Evolutionary conservation across 2,888 invertebrate genomes (phyloP), one percentile per base, ranked within the genome.

Genomic region (Hypena proboscidalis): DNA sequence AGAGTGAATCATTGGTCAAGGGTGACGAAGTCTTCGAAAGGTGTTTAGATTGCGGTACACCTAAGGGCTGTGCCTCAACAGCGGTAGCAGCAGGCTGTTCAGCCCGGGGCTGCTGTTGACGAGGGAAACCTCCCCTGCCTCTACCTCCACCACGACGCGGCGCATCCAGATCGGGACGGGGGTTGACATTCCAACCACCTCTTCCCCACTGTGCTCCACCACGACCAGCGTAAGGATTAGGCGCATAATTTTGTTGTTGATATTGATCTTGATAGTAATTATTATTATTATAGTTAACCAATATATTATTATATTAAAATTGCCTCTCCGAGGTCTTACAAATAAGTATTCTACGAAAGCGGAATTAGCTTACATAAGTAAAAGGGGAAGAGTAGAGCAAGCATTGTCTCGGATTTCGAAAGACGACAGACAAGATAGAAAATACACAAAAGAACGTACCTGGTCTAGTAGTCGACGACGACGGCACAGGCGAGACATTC

Each of bases 11-110:
- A 13, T 48, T 43, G 5, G 39, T 35, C 1, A 48, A 15, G 1
- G 42, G 48, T 4, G 42, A 48, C 0, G 42, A 19, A 5, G 48
- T 48, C 17, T 48, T 43, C 0, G 48, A 42, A 0, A 48, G 31
- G 13, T 48, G 43, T 14, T 43, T 48, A 1, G 48, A 39, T 6
- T 31, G 31, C 1, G 48, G 48, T 0, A 42, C 34, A 4, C n/a
- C n/a, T n/a, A n/a, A n/a, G n/a, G 45, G 25, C 15, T 8, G 25
- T 2, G 11, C 39, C 34, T 38, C n/a, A n/a, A n/a, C n/a, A n/a
- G n/a, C n/a, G n/a, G n/a, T n/a, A n/a, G n/a, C n/a, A n/a, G n/a
- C n/a, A n/a, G n/a, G n/a, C n/a, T n/a, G n/a, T n/a, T n/a, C n/a
- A n/a, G n/a, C 44, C 10, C 2, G 20, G 2, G 20, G 20, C n/a